Base-by-base conservation (phyloP, 2,113 vertebrate species). In the Cyprinodon brontotheroides region DNA sequence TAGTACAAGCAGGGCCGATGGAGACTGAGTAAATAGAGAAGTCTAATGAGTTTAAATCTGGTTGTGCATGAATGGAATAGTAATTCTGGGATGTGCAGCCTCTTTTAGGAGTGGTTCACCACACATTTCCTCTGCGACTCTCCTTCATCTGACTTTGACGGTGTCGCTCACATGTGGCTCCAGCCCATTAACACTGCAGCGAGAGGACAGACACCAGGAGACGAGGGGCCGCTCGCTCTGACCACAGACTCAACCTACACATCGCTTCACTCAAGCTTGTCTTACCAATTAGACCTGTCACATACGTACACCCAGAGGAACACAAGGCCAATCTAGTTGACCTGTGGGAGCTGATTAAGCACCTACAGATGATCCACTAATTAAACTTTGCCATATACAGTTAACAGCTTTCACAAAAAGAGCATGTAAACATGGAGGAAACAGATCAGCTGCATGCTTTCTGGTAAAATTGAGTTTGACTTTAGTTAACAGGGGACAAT, bases 131-230 rank as follows among this genome's bases (percentile, higher is more conserved):
- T 94, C 91, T 88, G 93, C 86, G 78, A 81, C 69, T 94, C 91
- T 89, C 93, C 95, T 95, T 94, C 86, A 92, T 91, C 90, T 79
- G 95, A 96, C 93, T 74, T 95, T 93, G 93, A 94, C 86, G 89
- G 93, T 90, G 92, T 80, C 70, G 76, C 86, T 93, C 86, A 86
- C 85, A 80, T 89, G 91, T 72, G 90, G 89, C 92, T 95, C 87
- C 90, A 83, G 88, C 14, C 94, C 92, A 95, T 94, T 94, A 95
- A 94, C 87, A 90, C 87, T 78, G 77, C 91, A 86, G 85, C 81
- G 88, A 89, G 83, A 90, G 78, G 86, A 89, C 81, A 85, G 78
- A 86, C 80, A 88, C 72, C 77, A 80, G 80, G 87, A 92, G 89
- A 89, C 83, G 3, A 41, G 74, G 61, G 77, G 73, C 41, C 40